Evolutionary conservation across 2,113 vertebrate genomes (phyloP), one percentile per base, ranked within the genome.

Genomic region (Sciurus niger): DNA sequence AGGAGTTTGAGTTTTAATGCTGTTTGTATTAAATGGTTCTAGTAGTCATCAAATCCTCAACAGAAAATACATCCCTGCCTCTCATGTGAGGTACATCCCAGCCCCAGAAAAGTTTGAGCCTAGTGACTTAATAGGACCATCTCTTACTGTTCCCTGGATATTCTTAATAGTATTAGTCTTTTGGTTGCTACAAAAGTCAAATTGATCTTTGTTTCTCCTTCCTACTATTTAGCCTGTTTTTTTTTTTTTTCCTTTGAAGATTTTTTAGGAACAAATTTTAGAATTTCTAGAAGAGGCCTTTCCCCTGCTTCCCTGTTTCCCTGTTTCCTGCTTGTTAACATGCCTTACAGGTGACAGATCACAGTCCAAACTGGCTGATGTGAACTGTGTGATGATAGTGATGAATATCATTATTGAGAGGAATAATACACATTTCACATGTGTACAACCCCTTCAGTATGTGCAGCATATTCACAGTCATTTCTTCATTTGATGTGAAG

Each of bases 21-120:
- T 74, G 9, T 40, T 96, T 90, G 78, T 68, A 51, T 77, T 68
- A 78, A 73, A 93, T 16, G 28, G 58, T 93, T 92, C 83, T 93
- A 70, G 40, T 86, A 55, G 48, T 40, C 40, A 51, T 37, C 55
- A 32, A 8, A 18, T 72, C 32, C 37, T 82, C 2, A 58, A 58
- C 22, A 72, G 2, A 9, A 92, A 5, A 37, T 20, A 53, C 28
- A 58, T 34, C 6, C 11, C 17, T 17, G 43, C 7, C 53, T 67
- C 60, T 72, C 67, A 14, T 72, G 60, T 89, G 94, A 68, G 43
- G 70, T n/a, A 22, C 22, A 37, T 43, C 4, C 10, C 43, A 67
- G 25, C 72, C 48, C 68, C 28, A 53, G 43, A 76, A 85, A 67
- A 16, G 3, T 37, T 55, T 92, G 37, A 2, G 2, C 55, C 28